These are phyloP conservation scores for Rosalia funebris DNA, from an alignment of 2,888 invertebrate species.

Conservation along the genomic window DNA sequence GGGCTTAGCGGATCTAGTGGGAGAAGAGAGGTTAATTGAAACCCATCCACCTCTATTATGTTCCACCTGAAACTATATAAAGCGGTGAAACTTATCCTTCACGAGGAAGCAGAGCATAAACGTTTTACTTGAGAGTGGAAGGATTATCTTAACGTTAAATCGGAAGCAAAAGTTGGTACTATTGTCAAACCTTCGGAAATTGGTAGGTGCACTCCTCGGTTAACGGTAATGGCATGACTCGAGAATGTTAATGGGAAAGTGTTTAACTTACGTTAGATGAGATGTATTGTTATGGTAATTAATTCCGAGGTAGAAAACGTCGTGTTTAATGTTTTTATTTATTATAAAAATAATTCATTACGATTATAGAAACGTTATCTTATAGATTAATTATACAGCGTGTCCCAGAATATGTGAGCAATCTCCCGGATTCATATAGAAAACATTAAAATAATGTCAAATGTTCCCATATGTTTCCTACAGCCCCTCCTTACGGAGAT, in stretches of 20 bases:
- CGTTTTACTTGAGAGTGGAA: constrained; percentile 35
- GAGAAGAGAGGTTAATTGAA: constrained; percentile 61
- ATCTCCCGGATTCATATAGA: too few species aligned
- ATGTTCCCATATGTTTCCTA: too few species aligned
- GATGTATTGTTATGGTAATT: not conserved
- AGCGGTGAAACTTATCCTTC: constrained; percentile 57
- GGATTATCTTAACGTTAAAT: constrained; percentile 39
- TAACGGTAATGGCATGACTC: constrained; percentile 13
- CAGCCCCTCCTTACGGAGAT: too few species aligned
- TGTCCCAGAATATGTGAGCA: too few species aligned
- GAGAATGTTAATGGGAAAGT: not conserved
- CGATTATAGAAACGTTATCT: too few species aligned
- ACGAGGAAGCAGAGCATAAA: constrained; percentile 44
- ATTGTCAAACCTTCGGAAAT: constrained; percentile 19
- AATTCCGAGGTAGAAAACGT: not conserved
- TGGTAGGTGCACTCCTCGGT: constrained; percentile 5
- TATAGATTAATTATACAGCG: too few species aligned
- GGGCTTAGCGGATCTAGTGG: constrained; percentile 43
- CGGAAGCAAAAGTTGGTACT: constrained; percentile 28
- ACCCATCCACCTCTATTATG: constrained; percentile 62
- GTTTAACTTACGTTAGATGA: not conserved
- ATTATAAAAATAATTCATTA: too few species aligned
- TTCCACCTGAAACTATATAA: constrained; percentile 59
- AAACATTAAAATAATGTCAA: too few species aligned
- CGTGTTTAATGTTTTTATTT: too few species aligned